phyloP scores from a whole-genome alignment of 2,888 invertebrate species.

The Notodromas monacha region DNA sequence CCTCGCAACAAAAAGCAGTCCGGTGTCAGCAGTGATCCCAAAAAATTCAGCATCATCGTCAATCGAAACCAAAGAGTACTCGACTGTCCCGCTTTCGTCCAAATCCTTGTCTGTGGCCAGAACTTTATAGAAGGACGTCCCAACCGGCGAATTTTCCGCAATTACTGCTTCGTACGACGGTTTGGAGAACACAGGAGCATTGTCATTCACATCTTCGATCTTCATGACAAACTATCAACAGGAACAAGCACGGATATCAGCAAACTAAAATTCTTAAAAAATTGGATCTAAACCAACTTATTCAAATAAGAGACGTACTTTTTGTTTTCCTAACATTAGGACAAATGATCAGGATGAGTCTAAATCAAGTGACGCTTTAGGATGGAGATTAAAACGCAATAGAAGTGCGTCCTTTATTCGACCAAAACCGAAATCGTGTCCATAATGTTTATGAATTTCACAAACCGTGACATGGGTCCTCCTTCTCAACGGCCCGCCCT shows the following conservation, averaged over 20 bases:
- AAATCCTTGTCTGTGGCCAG: background rate
- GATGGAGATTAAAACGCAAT: no score
- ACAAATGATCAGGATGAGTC: no score
- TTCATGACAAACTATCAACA: background rate
- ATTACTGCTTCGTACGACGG: background rate
- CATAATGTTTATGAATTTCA: no score
- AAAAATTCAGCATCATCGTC: background rate
- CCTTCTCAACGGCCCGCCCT: background rate
- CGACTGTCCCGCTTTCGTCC: background rate
- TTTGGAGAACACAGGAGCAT: background rate
- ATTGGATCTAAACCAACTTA: no score
- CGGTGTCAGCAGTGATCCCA: no score
- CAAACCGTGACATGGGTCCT: background rate
- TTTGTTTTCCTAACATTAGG: no score
- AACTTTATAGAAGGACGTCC: background rate
- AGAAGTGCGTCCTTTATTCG: no score
- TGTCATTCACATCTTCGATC: conserved; percentile 2
- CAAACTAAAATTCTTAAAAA: no score
- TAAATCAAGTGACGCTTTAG: background rate
- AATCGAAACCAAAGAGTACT: background rate
- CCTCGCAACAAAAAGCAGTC: no score
- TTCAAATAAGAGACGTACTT: no score
- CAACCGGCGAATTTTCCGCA: background rate
- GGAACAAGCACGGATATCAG: no score
- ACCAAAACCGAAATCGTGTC: no score